These are phyloP conservation scores for Geophilus truncorum DNA, from an alignment of 2,888 invertebrate genomes.

Conservation along the genomic window DNA sequence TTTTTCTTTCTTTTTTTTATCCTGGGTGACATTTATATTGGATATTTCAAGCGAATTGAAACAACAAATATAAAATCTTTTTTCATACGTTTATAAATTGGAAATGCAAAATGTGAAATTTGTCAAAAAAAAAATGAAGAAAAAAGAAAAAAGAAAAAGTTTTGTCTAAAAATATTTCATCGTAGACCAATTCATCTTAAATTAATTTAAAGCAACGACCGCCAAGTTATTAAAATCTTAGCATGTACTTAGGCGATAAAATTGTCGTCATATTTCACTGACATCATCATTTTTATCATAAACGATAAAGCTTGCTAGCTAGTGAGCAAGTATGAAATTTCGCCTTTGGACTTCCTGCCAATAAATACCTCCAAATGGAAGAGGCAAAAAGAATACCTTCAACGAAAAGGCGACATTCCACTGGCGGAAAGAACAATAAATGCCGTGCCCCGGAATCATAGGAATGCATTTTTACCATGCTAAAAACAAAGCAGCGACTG, in stretches of 20 bases:
- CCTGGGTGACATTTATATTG: background rate
- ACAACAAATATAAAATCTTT: background rate
- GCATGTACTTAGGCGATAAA: background rate
- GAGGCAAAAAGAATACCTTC: background rate
- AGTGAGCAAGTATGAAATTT: background rate
- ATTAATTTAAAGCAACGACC: background rate
- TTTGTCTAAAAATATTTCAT: too few species aligned
- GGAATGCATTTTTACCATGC: background rate
- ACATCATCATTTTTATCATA: background rate
- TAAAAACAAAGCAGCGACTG: background rate
- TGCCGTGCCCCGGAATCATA: background rate
- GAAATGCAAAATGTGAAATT: background rate
- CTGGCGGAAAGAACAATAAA: background rate
- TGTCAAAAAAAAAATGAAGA: background rate
- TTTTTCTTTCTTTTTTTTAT: too few species aligned
- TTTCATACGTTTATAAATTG: background rate
- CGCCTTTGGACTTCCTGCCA: constrained; percentile 10
- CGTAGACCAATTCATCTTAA: background rate
- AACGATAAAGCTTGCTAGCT: background rate
- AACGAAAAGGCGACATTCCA: background rate
- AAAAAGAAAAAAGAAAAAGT: too few species aligned
- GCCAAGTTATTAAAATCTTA: background rate
- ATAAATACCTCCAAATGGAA: background rate
- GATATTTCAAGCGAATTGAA: background rate
- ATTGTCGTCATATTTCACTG: background rate